Evolutionary conservation across 2,113 vertebrate species (phyloP).

Genomic region (Strigops habroptila): DNA sequence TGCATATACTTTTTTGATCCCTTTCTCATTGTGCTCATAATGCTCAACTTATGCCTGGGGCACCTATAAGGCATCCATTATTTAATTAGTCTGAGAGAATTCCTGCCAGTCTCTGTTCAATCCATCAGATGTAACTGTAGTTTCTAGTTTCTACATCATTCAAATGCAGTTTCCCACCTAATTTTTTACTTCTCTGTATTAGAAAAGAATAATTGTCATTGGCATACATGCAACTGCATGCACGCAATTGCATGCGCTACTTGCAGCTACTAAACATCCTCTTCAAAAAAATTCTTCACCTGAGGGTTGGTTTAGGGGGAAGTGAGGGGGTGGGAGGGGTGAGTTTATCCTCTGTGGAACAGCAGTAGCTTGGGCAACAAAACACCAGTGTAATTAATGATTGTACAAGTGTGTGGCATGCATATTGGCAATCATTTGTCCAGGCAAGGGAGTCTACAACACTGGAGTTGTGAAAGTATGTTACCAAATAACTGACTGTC

Average conservation of each 20-base stretch:
- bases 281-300: neutral
- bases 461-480: too few species aligned
- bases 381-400: too few species aligned
- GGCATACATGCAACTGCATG: neutral
- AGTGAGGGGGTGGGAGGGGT: too few species aligned
- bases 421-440: too few species aligned
- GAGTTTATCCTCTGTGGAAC: too few species aligned
- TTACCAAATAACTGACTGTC: too few species aligned
- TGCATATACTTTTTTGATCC: neutral
- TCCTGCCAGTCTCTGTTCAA: neutral
- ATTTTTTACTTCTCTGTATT: neutral
- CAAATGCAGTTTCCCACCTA: neutral
- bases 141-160: neutral
- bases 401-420: too few species aligned
- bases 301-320: neutral
- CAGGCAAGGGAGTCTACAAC: too few species aligned
- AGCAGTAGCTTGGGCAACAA: too few species aligned
- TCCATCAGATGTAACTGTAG: accelerated
- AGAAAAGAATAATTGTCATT: neutral
- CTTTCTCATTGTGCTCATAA: neutral
- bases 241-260: too few species aligned
- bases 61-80: too few species aligned
- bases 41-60: neutral
- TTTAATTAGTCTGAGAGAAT: neutral
- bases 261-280: neutral